A percentile compares a stretch with the other conserved stretches of the same genome.
These are phyloP conservation scores for Bruchidius siliquastri DNA, from an alignment of 2,888 invertebrate genomes.

Conservation along the genomic window DNA sequence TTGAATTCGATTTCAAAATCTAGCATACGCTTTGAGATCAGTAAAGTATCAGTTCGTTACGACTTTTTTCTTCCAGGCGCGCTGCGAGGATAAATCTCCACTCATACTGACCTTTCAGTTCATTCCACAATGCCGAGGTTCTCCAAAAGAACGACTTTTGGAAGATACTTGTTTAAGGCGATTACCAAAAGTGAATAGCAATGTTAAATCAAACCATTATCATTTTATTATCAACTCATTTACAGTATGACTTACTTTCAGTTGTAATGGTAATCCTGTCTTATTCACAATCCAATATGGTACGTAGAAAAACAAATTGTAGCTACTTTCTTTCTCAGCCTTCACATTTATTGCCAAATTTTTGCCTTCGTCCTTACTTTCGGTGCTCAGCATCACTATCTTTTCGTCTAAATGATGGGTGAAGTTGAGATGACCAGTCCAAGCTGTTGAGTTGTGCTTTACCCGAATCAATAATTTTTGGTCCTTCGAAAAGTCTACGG, in stretches of 20 bases:
- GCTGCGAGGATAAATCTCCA: too few species aligned
- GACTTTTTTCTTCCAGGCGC: too few species aligned
- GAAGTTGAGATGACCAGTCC: conserved; percentile 67
- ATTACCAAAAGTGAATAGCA: too few species aligned
- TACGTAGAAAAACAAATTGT: conserved; percentile 67
- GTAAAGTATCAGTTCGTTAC: too few species aligned
- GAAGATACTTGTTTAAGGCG: too few species aligned
- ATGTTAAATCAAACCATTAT: too few species aligned
- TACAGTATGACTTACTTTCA: conserved; percentile 56
- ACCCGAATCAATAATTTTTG: conserved; percentile 51
- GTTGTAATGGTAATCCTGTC: conserved; percentile 75
- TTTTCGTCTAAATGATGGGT: conserved; percentile 60
- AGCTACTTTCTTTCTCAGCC: conserved; percentile 58
- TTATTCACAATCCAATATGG: conserved; percentile 90
- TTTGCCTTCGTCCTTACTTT: conserved; percentile 62
- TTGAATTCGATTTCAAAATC: too few species aligned
- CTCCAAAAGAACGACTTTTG: too few species aligned
- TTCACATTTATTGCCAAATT: conserved; percentile 65
- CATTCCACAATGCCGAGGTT: too few species aligned
- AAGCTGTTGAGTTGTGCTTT: conserved; percentile 62
- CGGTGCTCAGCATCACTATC: conserved; percentile 49
- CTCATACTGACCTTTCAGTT: too few species aligned
- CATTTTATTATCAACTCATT: too few species aligned
- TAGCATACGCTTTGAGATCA: too few species aligned
- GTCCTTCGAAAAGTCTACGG: conserved; percentile 57